Evolutionary conservation across 2,888 invertebrate genomes (phyloP).

Genomic region (Drosophila quinaria): DNA sequence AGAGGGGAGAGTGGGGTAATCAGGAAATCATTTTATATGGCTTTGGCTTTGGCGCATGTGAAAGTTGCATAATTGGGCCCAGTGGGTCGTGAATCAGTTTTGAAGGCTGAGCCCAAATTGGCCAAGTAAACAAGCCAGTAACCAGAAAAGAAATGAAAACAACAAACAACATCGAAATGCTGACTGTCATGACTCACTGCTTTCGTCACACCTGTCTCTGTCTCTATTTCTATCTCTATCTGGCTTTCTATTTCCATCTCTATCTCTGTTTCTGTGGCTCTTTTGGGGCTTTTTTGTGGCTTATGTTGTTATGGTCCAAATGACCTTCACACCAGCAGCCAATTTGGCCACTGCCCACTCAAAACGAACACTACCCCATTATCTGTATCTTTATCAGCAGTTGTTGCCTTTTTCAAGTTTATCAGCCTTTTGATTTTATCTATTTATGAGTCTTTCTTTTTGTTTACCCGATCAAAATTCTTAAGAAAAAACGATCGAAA

Average conservation of each 20-base stretch:
- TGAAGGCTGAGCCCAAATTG: constrained; percentile 45
- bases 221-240: neutral
- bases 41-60: constrained; percentile 67
- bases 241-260: neutral
- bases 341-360: constrained; percentile 31
- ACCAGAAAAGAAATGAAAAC: constrained; percentile 6
- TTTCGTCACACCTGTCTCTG: constrained; percentile 31
- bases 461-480: constrained; percentile 37
- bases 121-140: constrained; percentile 21
- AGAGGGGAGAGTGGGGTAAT: constrained; percentile 4
- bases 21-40: constrained; percentile 75
- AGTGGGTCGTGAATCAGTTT: constrained; percentile 47
- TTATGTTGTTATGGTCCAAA: constrained; percentile 12
- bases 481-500: constrained; percentile 20
- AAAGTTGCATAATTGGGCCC: constrained; percentile 62
- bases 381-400: constrained; percentile 40
- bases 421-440: constrained; percentile 35
- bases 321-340: constrained; percentile 48
- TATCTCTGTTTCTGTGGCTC: neutral
- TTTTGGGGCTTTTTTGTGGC: constrained; percentile 7
- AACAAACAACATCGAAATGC: constrained; percentile 21
- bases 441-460: constrained; percentile 18
- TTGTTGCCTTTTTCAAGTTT: constrained; percentile 13
- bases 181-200: constrained; percentile 39
- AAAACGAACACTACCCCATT: constrained; percentile 1